A percentile compares a stretch with the other conserved stretches of the same genome.
These are phyloP conservation scores for Sinelater perroti DNA, from an alignment of 2,888 invertebrate genomes.

Conservation along the genomic window DNA sequence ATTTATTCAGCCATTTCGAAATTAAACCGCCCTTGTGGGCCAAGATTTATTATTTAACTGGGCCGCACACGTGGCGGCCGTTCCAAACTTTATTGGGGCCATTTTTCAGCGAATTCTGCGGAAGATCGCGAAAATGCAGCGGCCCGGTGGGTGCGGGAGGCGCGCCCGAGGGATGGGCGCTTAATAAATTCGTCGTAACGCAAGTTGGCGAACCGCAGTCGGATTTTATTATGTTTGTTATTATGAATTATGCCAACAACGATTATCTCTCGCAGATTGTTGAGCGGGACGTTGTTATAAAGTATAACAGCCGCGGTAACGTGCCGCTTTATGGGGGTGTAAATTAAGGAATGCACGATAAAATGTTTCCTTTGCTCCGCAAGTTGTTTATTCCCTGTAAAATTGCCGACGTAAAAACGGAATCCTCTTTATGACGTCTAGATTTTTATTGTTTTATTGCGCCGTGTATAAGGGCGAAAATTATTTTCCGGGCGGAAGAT, in stretches of 20 bases:
- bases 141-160: no score
- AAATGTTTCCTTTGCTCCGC: conserved; percentile 39
- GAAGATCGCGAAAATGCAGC: conserved; percentile 31
- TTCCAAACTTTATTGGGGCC: conserved; percentile 36
- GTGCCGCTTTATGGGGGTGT: conserved; percentile 41
- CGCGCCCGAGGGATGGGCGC: conserved; percentile 30
- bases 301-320: conserved; percentile 40
- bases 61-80: conserved; percentile 35
- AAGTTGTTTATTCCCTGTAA: conserved; percentile 38
- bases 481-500: conserved; percentile 18
- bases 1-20: conserved; percentile 31
- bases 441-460: conserved; percentile 36
- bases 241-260: conserved; percentile 43
- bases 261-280: conserved; percentile 44
- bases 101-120: conserved; percentile 37
- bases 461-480: conserved; percentile 18
- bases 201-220: conserved; percentile 39
- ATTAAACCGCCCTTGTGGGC: conserved; percentile 32
- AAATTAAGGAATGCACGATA: conserved; percentile 41
- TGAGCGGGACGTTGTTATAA: conserved; percentile 42
- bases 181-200: conserved; percentile 39
- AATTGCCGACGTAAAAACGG: conserved; percentile 36
- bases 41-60: conserved; percentile 36
- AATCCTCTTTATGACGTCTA: conserved; percentile 34
- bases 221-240: conserved; percentile 46